These are phyloP conservation scores for Halocaridina rubra DNA, from an alignment of 2,888 invertebrate genomes.

Conservation along the genomic window DNA sequence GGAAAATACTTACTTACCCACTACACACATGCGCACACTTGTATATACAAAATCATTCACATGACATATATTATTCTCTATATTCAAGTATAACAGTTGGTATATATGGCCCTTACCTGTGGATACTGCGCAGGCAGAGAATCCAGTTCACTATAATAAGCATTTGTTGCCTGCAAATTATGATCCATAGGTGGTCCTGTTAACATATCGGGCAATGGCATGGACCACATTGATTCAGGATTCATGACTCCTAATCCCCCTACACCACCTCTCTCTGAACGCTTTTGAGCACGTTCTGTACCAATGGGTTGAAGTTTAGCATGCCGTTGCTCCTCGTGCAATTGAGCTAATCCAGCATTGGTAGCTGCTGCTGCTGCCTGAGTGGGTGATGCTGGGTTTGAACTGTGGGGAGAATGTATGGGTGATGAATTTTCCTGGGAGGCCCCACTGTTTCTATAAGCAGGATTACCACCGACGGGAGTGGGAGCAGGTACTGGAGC, in stretches of 20 bases:
- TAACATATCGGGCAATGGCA: constrained; percentile 48
- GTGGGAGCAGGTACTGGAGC: constrained; percentile 36
- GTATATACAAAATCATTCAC: too few species aligned
- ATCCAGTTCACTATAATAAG: constrained; percentile 47
- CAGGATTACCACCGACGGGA: constrained; percentile 34
- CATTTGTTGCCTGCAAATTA: constrained; percentile 21
- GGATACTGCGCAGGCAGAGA: constrained; percentile 41
- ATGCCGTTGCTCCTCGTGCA: constrained; percentile 46
- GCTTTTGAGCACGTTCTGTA: constrained; percentile 63
- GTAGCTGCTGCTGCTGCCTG: constrained; percentile 43
- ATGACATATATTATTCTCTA: too few species aligned
- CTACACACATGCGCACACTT: too few species aligned
- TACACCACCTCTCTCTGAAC: constrained; percentile 54
- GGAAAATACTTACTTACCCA: too few species aligned
- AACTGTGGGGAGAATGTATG: constrained; percentile 56
- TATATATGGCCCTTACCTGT: too few species aligned
- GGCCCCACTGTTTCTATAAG: constrained; percentile 34
- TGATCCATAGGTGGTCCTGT: constrained; percentile 38
- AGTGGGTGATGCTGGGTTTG: constrained; percentile 63
- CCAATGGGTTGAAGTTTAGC: constrained; percentile 61
- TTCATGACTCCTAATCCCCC: constrained; percentile 21
- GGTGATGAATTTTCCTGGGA: constrained; percentile 51
- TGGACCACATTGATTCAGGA: constrained; percentile 45
- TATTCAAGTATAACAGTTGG: not conserved
- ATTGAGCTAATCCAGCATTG: constrained; percentile 35